Evolutionary conservation across 2,113 vertebrate species (phyloP), one percentile per base, ranked within the genome.

Genomic region (Eira barbara): DNA sequence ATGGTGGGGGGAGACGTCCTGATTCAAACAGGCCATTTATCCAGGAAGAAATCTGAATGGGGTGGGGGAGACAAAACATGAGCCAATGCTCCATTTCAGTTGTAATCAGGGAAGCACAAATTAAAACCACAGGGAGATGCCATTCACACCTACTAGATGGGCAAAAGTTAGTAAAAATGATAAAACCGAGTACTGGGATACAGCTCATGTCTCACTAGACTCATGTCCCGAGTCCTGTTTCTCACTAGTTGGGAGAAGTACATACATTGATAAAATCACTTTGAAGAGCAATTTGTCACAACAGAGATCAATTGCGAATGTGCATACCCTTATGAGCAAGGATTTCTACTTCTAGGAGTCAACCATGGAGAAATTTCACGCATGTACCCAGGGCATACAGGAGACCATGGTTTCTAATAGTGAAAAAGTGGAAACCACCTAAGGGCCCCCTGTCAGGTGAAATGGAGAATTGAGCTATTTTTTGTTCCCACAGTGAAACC

Each of bases 371-470:
- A 94, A 83, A 34, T 52, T 89, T 42, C 63, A 47, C 76, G 39
- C 45, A 73, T 67, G n/a, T 20, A 7, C 15, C 34, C 59, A 65
- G 14, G 9, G 21, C 4, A 1, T 81, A 36, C 25, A 78, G 57
- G 84, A 84, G n/a, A 74, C 8, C 17, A 6, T 95, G 65, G 31
- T 94, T 96, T 91, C 85, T 92, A 91, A 78, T 65, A 76, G 81
- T 10, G 49, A 95, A 90, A 84, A 97, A 55, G 45, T 96, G 93
- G 96, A 96, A 96, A 97, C 85, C 29, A 97, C 96, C 96, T 85
- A 91, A 79, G 17, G 94, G 34, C 59, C 89, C 73, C 29, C 61
- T 88, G 65, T 82, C 88, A 89, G 69, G 36, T 59, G 76, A 96
- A 91, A 91, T 57, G 45, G 78, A 93, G 52, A 95, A 86, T 57